Evolutionary conservation across 2,888 invertebrate species (phyloP).

Genomic region (Megamerina dolium): DNA sequence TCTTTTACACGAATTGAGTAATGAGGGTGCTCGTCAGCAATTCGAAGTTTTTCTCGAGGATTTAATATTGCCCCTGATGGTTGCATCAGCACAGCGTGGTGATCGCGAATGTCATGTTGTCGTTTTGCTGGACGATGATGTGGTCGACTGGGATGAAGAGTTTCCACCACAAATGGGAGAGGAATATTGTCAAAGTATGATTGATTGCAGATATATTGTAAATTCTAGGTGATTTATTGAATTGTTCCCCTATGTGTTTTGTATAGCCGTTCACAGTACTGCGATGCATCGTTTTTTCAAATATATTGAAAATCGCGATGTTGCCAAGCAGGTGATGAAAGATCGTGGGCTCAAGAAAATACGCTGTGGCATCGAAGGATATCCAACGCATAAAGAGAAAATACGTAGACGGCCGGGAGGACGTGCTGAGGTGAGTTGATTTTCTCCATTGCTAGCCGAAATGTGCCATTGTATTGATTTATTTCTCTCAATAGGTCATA

Average conservation of each 20-base stretch:
- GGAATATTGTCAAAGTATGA: slow-evolving; percentile 91
- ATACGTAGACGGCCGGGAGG: slow-evolving; percentile 93
- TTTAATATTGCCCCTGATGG: slow-evolving; percentile 93
- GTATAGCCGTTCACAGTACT: slow-evolving; percentile 80
- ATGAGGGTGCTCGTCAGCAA: slow-evolving; percentile 97
- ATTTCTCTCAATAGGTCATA: slow-evolving; percentile 52
- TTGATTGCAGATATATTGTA: no score
- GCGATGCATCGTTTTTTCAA: slow-evolving; percentile 97
- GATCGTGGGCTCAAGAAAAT: slow-evolving; percentile 98
- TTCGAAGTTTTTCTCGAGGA: slow-evolving; percentile 95
- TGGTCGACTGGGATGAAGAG: slow-evolving; percentile 96
- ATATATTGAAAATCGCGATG: slow-evolving; percentile 98
- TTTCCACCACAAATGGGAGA: slow-evolving; percentile 99
- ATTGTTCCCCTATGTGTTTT: neutral
- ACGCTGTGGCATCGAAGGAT: slow-evolving; percentile 96
- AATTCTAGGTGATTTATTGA: neutral
- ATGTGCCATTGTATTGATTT: neutral
- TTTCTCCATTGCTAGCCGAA: neutral
- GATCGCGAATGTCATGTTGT: slow-evolving; percentile 98
- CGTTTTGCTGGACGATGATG: slow-evolving; percentile 91
- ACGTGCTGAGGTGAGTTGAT: slow-evolving; percentile 70
- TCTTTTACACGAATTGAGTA: slow-evolving; percentile 93
- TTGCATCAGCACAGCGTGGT: slow-evolving; percentile 85
- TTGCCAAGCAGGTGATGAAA: slow-evolving; percentile 98
- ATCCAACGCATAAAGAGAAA: slow-evolving; percentile 99